Conservation (phyloP, 2,113 vertebrate genomes). For the Podarcis raffonei region DNA sequence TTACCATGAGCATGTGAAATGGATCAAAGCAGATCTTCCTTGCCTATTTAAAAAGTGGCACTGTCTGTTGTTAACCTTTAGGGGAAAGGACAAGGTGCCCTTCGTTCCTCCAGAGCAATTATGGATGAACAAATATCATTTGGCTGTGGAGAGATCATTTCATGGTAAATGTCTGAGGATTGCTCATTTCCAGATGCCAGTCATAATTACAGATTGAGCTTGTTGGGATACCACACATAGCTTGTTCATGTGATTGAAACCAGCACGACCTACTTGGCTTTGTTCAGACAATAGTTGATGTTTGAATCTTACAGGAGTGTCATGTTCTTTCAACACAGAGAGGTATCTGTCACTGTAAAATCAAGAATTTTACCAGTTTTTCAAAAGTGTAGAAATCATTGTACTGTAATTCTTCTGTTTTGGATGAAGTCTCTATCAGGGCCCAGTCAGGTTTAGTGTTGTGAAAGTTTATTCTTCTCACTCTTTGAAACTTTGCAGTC, state of each 20-base stretch:
- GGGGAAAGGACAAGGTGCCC: neutral
- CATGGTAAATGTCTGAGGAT: neutral
- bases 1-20: rapidly evolving
- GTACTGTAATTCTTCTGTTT: neutral
- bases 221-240: neutral
- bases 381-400: neutral
- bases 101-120: conserved; percentile 35
- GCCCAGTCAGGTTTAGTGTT: neutral
- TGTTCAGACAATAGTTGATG: neutral
- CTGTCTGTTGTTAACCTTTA: neutral
- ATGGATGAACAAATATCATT: conserved; percentile 15
- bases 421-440: neutral
- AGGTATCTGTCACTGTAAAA: neutral
- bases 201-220: neutral
- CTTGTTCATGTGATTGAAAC: neutral
- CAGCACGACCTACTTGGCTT: neutral
- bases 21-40: neutral
- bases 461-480: neutral
- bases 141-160: neutral
- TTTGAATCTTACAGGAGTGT: neutral
- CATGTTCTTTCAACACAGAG: neutral
- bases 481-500: neutral
- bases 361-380: neutral
- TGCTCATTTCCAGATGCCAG: neutral
- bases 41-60: conserved; percentile 5